A percentile compares a stretch with the other conserved stretches of the same genome.
These are phyloP conservation scores for Aphyosemion australe DNA, from an alignment of 2,113 vertebrate genomes.

Conservation along the genomic window DNA sequence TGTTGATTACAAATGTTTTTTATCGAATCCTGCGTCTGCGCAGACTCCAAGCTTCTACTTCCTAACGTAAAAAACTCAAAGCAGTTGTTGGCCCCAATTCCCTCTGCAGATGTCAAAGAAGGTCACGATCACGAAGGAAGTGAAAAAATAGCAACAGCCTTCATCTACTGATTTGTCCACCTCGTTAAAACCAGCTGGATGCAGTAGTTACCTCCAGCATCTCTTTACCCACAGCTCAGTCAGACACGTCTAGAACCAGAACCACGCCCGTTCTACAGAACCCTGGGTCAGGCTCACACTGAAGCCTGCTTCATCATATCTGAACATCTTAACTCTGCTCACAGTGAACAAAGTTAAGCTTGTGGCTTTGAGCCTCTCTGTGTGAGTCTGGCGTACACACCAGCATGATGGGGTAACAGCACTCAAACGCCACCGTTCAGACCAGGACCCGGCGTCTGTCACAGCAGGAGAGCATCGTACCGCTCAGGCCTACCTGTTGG, in stretches of 20 bases:
- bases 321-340: conserved; percentile 3
- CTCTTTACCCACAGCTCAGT: too few species aligned
- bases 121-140: conserved; percentile 48
- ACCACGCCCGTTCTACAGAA: too few species aligned
- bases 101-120: conserved; percentile 69
- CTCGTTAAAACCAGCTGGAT: background rate
- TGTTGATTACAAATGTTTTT: conserved; percentile 4
- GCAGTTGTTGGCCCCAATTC: conserved; percentile 47
- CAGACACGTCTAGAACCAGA: too few species aligned
- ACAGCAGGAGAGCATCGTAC: background rate
- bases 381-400: conserved; percentile 19
- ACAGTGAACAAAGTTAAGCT: conserved; percentile 18
- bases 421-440: conserved; percentile 4
- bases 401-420: conserved; percentile 14
- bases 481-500: too few species aligned
- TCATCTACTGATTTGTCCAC: conserved; percentile 10
- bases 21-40: background rate
- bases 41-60: conserved; percentile 7
- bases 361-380: conserved; percentile 31
- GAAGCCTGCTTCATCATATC: conserved; percentile 3
- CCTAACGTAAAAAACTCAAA: conserved; percentile 22
- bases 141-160: conserved; percentile 36
- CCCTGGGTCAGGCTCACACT: fast-evolving
- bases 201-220: too few species aligned
- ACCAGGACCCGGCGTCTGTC: background rate